Evolutionary conservation across 35 echinoderm and acorn worm genomes (phyloP), one percentile per base, ranked within the genome.

Genomic region (Acanthaster planci): DNA sequence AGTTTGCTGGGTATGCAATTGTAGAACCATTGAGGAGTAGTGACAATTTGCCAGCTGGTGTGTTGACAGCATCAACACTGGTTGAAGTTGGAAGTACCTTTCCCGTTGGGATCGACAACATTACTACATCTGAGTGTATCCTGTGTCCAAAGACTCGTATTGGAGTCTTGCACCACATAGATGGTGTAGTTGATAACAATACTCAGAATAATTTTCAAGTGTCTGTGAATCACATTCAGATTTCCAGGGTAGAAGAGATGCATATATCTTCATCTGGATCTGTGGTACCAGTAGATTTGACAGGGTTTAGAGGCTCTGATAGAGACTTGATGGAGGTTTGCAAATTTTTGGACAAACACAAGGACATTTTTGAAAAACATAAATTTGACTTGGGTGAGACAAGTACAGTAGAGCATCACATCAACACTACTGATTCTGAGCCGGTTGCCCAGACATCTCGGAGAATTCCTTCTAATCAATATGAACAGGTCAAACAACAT

Each of bases 381-480:
- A n/a, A 64, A 2, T 64, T 64, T 56, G 83, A 85, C 37, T 85
- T 85, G 38, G 83, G 83, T 36, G 37, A 57, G 17, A 72, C 60
- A 2, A 21, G 1, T 21, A 39, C 60, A 1, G 36, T 76, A 19
- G 38, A 67, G 18, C 83, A 85, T 85, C 38, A 68, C 39, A 85
- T 85, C 32, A 57, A 42, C 32, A 85, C 83, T 10, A 59, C 52
- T 38, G 38, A 38, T 82, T 44, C 44, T 0, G 50, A 38, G 30
- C 80, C 80, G 14, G 50, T 57, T 1, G 54, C 10, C 6, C 23
- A 55, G 50, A 37, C 60, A 40, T 40, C 39, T 23, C 38, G 83
- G 5, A 85, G 83, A 32, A 55, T 37, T 50, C 83, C 83, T 9
- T 35, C 60, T 15, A 57, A 55, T 44, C 39, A 59, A 36, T n/a